Evolutionary conservation across 2,113 vertebrate species (phyloP).

Genomic region (Acanthochromis polyacanthus): DNA sequence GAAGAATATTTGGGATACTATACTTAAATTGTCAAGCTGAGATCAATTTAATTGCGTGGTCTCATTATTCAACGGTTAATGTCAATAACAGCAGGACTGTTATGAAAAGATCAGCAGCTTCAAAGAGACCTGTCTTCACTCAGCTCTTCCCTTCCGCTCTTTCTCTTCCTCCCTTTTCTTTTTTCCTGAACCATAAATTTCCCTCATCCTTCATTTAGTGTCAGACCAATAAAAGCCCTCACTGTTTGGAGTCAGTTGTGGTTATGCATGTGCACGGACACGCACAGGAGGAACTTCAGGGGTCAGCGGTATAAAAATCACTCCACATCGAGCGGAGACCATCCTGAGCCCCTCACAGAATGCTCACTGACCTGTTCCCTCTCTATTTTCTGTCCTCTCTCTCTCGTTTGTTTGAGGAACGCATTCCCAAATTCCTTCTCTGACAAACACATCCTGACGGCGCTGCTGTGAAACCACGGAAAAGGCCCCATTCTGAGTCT

Average conservation of each 20-base stretch:
- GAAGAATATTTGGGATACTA: slow-evolving; percentile 12
- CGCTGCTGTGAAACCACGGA: slow-evolving; percentile 73
- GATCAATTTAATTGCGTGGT: slow-evolving; percentile 42
- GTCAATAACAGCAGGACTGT: slow-evolving; percentile 44
- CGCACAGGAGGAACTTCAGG: slow-evolving; percentile 62
- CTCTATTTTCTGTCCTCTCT: slow-evolving; percentile 34
- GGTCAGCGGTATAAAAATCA: slow-evolving; percentile 56
- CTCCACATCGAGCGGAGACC: slow-evolving; percentile 19
- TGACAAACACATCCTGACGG: slow-evolving; percentile 80
- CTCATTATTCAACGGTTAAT: slow-evolving; percentile 48
- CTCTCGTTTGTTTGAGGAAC: slow-evolving; percentile 80
- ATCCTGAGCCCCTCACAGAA: slow-evolving; percentile 54
- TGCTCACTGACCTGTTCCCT: slow-evolving; percentile 63
- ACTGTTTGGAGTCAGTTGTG: slow-evolving; percentile 34
- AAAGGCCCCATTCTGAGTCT: slow-evolving; percentile 67
- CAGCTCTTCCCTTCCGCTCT: slow-evolving; percentile 35
- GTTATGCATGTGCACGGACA: slow-evolving; percentile 13
- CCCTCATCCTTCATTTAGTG: slow-evolving; percentile 41
- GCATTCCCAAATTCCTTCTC: slow-evolving; percentile 79
- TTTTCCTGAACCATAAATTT: slow-evolving; percentile 41
- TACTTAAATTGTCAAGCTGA: slow-evolving; percentile 15
- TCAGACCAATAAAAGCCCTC: slow-evolving; percentile 56
- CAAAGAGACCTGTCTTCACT: slow-evolving; percentile 56
- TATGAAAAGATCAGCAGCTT: slow-evolving; percentile 62
- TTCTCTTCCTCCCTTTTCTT: slow-evolving; percentile 3